A percentile compares a stretch with the other conserved stretches of the same genome.
Conservation (phyloP, 2,888 invertebrate species). For the Patella caerulea region DNA sequence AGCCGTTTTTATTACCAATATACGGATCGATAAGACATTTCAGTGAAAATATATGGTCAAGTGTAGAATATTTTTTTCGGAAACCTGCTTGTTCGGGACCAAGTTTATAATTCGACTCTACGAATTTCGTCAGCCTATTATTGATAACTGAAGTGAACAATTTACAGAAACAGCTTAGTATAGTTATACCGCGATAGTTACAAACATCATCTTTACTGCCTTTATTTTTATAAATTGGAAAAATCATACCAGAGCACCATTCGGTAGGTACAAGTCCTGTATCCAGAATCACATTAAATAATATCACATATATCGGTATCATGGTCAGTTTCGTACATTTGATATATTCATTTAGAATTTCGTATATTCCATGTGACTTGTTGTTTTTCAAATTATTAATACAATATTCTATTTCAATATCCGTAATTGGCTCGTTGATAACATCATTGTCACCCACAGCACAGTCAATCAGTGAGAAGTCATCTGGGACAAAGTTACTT, state of each 20-base stretch:
- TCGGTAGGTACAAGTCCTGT: constrained; percentile 16
- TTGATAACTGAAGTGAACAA: constrained; percentile 19
- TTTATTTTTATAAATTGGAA: constrained; percentile 23
- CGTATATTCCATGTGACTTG: background rate
- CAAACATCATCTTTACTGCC: background rate
- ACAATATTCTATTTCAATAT: background rate
- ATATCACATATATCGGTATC: constrained; percentile 4
- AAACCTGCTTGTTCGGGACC: constrained; percentile 17
- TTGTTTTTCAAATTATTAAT: constrained; percentile 4
- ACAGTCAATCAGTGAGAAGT: background rate
- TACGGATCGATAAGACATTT: background rate
- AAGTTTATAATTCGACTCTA: background rate
- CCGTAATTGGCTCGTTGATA: background rate
- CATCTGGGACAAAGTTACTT: background rate
- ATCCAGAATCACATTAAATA: constrained; percentile 24
- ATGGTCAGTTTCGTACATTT: background rate
- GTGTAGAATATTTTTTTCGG: constrained; percentile 14
- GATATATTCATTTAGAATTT: constrained; percentile 5
- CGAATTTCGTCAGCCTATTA: constrained; percentile 8
- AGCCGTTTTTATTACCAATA: background rate
- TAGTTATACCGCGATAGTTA: constrained; percentile 21
- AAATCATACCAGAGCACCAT: constrained; percentile 13
- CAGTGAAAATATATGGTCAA: constrained; percentile 15
- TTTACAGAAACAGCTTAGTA: constrained; percentile 17
- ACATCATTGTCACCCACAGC: background rate